Evolutionary conservation across 2,797 vertebrate genomes (phyloP), one percentile per base, ranked within the genome.

Genomic region (Pseudotriccus pelzelni): DNA sequence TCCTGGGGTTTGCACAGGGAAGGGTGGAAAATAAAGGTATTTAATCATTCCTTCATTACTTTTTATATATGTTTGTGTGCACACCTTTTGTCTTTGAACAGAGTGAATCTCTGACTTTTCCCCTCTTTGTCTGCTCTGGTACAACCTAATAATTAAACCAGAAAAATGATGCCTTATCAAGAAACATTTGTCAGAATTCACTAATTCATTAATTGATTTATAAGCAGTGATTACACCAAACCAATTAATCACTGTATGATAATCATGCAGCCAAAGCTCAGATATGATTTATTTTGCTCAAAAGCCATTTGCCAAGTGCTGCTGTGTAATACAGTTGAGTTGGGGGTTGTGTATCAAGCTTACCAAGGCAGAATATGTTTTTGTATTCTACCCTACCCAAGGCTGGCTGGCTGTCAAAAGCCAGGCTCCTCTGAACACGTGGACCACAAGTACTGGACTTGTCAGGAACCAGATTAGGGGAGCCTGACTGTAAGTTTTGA

Each of bases 41-140:
- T 7, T 72, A 92, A 67, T 52, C 4, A 3, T 39, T 47, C 20
- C 2, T 56, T 77, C 43, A 44, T 62, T 84, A 7, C 11, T 53
- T 66, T 76, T 66, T 41, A 12, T 52, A 2, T 22, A 2, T 15
- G 4, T 59, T 60, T 77, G 27, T 22, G 1, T 0, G 1, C 30
- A 34, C 16, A 34, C 23, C 32, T 87, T 37, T 53, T 58, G 3
- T 62, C 30, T 77, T 80, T 43, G 60, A 86, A 74, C 43, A 68
- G 62, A 32, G 27, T 30, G 49, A 37, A 55, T 37, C 9, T 12
- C 58, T 62, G 41, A 46, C 24, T 37, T 77, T 79, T 87, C 22
- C 47, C 39, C 34, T 78, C 25, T 47, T 39, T 46, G 17, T 56
- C 20, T 85, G 25, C 52, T 84, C 80, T 4, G 6, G 34, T 58